These are phyloP conservation scores for Okapia johnstoni DNA, from an alignment of 2,113 vertebrate species.

Conservation along the genomic window DNA sequence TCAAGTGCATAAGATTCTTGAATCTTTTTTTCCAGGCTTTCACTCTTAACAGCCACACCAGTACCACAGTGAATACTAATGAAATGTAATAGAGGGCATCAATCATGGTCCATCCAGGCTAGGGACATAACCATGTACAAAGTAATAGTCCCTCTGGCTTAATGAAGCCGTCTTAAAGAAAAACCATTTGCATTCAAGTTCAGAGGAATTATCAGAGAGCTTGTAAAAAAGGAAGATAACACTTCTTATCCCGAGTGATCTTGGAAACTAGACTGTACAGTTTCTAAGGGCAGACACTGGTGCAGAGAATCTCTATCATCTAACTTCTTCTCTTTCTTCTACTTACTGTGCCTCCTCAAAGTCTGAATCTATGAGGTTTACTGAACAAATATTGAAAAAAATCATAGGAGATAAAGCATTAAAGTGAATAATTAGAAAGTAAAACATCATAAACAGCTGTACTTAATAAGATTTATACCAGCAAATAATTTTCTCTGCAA, in stretches of 20 bases:
- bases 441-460: background rate
- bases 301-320: background rate
- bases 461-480: background rate
- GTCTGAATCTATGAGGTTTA: background rate
- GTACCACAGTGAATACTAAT: slow-evolving; percentile 32
- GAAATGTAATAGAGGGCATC: slow-evolving; percentile 20
- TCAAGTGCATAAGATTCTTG: background rate
- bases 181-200: slow-evolving; percentile 32
- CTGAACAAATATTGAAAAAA: background rate
- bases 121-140: background rate
- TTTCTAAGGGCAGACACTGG: background rate
- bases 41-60: background rate
- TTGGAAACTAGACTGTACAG: background rate
- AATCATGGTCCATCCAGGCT: slow-evolving; percentile 24
- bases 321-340: background rate
- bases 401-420: background rate
- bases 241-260: background rate
- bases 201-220: background rate
- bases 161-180: slow-evolving; percentile 29
- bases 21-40: background rate
- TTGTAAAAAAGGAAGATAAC: background rate
- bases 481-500: background rate
- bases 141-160: background rate
- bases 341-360: background rate
- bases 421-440: background rate